Percentiles rank a stretch among this genome's conserved stretches.
phyloP scores from a whole-genome alignment of 2,113 vertebrate species.

The Prunella himalayana region DNA sequence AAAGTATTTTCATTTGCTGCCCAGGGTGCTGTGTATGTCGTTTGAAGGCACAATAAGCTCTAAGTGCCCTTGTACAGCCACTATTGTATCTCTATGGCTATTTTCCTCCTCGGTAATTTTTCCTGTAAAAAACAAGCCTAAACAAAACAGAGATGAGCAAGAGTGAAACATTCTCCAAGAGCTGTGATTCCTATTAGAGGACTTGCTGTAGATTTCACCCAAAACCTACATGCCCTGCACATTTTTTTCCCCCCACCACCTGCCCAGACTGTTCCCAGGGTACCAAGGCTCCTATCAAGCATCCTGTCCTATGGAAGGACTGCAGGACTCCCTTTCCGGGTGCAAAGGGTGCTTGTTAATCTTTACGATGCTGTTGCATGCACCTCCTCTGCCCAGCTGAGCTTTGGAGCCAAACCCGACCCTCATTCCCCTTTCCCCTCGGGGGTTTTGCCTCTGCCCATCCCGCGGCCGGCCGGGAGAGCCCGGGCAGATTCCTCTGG shows the following conservation, averaged over 20 bases:
- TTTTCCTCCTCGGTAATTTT: neutral
- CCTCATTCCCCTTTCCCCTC: neutral
- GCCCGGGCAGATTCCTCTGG: neutral
- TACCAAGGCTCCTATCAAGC: neutral
- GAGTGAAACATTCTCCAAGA: neutral
- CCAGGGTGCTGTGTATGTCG: neutral
- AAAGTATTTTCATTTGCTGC: neutral
- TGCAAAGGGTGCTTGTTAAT: neutral
- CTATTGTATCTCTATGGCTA: neutral
- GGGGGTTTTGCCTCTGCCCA: neutral
- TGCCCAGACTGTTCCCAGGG: neutral
- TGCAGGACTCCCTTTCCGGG: neutral
- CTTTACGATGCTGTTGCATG: neutral
- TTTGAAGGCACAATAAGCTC: neutral
- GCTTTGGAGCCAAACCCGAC: neutral
- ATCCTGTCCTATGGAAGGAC: neutral
- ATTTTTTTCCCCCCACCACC: neutral
- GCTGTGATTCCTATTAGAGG: neutral
- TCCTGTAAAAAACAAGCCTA: neutral
- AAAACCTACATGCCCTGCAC: neutral
- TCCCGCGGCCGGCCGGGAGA: fast-evolving
- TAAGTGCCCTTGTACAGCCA: neutral
- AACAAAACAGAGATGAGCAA: neutral
- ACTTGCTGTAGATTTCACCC: neutral
- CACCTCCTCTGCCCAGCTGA: neutral